Evolutionary conservation across 2,888 invertebrate genomes (phyloP), one percentile per base, ranked within the genome.

Genomic region (Caenorhabditis becei): DNA sequence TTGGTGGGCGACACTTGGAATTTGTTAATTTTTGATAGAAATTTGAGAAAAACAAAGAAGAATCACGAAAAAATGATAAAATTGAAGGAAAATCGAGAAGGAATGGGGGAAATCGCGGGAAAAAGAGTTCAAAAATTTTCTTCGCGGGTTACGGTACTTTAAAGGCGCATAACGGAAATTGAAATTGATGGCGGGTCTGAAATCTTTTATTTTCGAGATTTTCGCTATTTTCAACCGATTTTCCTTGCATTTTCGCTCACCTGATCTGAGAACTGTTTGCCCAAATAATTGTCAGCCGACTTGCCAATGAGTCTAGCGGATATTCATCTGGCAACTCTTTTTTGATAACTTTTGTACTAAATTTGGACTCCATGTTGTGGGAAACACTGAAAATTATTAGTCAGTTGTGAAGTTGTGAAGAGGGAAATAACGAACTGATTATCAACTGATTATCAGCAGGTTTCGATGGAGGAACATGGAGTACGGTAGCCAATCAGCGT

Each of bases 261-360:
- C 41, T 59, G 35, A 23, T 8, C 4, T 59, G 20, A 23, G 59
- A 14, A 1, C 10, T 41, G 3, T 3, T 24, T 0, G 35, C 54
- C 28, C 28, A 41, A 41, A 59, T 37, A 4, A 59, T 20, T 5
- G 59, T 59, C 4, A 59, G 41, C 18, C 59, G 20, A 41, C 41
- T 59, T 3, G 59, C 59, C 10, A 59, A 2, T 16, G 41, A 41
- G 20, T 16, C 41, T 14, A 59, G 8, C 14, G 59, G 59, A 41
- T n/a, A 59, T 1, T 24, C 53, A 53, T 53, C 53, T 8, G 47
- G 47, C 18, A 18, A 18, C 20, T 47, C 47, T 20, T 4, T 20
- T 47, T 47, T 47, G 47, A 47, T 47, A 11, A 7, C 47, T 47
- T 47, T 47, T n/a, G n/a, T n/a, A n/a, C n/a, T n/a, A n/a, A n/a